A percentile compares a stretch with the other conserved stretches of the same genome.
Conservation (phyloP, 1,140 invertebrate species). For the Orussus abietinus region DNA sequence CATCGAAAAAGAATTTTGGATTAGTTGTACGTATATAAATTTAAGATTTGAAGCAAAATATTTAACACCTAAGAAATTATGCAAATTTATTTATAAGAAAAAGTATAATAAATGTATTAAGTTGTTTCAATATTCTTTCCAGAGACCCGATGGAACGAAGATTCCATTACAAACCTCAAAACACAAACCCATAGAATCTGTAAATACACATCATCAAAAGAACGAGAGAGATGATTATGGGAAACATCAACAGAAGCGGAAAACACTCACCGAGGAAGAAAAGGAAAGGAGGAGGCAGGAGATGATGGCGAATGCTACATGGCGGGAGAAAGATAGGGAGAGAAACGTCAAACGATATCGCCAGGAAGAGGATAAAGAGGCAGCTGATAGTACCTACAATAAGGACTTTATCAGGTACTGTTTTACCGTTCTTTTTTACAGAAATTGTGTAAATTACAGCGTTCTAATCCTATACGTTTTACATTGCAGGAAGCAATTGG, state of each 20-base stretch:
- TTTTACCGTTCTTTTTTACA: too few species aligned
- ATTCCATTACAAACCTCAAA: constrained; percentile 23
- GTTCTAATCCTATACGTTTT: constrained; percentile 25
- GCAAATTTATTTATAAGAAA: constrained; percentile 4
- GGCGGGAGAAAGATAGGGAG: constrained; percentile 66
- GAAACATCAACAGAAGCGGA: constrained; percentile 37
- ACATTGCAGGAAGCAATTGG: constrained; percentile 62
- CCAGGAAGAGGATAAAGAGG: constrained; percentile 62
- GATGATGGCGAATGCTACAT: constrained; percentile 78
- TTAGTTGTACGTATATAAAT: constrained; percentile 39
- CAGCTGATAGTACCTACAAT: constrained; percentile 48
- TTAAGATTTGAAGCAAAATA: too few species aligned
- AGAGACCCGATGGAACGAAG: constrained; percentile 50
- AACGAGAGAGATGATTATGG: constrained; percentile 36
- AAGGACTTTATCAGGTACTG: constrained; percentile 59
- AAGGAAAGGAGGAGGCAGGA: constrained; percentile 67
- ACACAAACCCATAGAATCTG: constrained; percentile 19
- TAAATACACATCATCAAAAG: constrained; percentile 20
- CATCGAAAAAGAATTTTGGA: constrained; percentile 39
- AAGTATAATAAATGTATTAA: constrained; percentile 1
- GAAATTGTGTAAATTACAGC: constrained; percentile 1
- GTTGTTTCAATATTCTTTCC: constrained; percentile 14
- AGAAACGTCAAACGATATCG: constrained; percentile 63
- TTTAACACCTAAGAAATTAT: constrained; percentile 11
- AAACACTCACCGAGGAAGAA: constrained; percentile 63